A percentile compares a stretch with the other conserved stretches of the same genome.
These are phyloP conservation scores for Macrosiphum euphorbiae DNA, from an alignment of 2,888 invertebrate genomes.

Conservation along the genomic window DNA sequence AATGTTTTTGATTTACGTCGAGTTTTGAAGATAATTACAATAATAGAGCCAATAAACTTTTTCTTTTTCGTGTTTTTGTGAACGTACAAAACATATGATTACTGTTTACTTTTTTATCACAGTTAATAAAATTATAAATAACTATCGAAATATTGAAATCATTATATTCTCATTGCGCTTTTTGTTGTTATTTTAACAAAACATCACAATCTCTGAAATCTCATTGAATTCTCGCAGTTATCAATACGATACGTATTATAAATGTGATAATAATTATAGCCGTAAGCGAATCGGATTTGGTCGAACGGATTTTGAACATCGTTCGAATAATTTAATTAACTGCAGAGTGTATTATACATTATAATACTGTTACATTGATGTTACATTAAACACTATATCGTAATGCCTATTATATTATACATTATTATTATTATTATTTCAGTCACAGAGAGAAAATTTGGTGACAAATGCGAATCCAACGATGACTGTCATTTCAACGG, in stretches of 20 bases:
- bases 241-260: not conserved
- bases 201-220: not conserved
- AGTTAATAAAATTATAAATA: not conserved
- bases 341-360: no score
- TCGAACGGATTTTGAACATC: not conserved
- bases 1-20: not conserved
- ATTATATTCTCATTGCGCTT: not conserved
- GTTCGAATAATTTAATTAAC: not conserved
- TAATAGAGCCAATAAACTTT: not conserved
- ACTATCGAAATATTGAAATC: not conserved
- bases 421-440: slow-evolving; percentile 4
- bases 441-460: slow-evolving; percentile 77
- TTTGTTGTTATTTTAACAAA: not conserved
- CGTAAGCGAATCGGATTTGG: not conserved
- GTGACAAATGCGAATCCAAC: slow-evolving; percentile 81
- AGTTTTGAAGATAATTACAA: not conserved
- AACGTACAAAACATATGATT: not conserved
- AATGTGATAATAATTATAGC: not conserved
- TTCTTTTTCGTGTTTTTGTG: not conserved
- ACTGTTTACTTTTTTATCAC: not conserved
- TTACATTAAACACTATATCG: not conserved
- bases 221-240: not conserved
- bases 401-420: not conserved
- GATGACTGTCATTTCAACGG: slow-evolving; percentile 83
- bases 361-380: no score